Evolutionary conservation across 1,140 invertebrate species (phyloP).

Genomic region (Drosophila ohnishii): DNA sequence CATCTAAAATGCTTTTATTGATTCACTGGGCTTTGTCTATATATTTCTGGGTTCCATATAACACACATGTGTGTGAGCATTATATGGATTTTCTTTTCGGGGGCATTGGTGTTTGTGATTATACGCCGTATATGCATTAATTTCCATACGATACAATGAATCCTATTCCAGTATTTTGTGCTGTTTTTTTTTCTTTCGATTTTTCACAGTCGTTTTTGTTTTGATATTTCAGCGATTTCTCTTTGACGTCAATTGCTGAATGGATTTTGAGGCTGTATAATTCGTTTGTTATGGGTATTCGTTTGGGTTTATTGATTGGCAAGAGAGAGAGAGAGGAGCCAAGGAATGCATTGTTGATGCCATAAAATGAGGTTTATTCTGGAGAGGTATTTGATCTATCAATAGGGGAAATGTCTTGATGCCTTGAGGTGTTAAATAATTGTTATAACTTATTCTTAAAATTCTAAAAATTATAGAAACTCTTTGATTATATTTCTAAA

Average conservation of each 20-base stretch:
- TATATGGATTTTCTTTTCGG: constrained; percentile 12
- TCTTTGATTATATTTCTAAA: neutral
- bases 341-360: neutral
- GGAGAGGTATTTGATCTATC: neutral
- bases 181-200: constrained; percentile 1
- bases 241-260: constrained; percentile 68
- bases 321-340: neutral
- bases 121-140: constrained; percentile 65
- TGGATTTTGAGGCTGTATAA: constrained; percentile 17
- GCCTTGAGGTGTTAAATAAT: neutral
- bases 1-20: constrained; percentile 50
- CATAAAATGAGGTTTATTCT: constrained; percentile 1
- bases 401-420: neutral
- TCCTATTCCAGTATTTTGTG: constrained; percentile 25
- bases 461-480: neutral
- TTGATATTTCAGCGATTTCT: constrained; percentile 37
- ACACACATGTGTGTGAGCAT: constrained; percentile 5
- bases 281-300: constrained; percentile 5
- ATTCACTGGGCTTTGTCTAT: constrained; percentile 37
- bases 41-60: constrained; percentile 19
- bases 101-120: constrained; percentile 29
- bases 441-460: too few relatives aligned
- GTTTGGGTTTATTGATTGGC: constrained; percentile 8
- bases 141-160: constrained; percentile 61
- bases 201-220: constrained; percentile 21